Evolutionary conservation across 2,113 vertebrate species (phyloP), one percentile per base, ranked within the genome.

Genomic region (Phalacrocorax aristotelis): DNA sequence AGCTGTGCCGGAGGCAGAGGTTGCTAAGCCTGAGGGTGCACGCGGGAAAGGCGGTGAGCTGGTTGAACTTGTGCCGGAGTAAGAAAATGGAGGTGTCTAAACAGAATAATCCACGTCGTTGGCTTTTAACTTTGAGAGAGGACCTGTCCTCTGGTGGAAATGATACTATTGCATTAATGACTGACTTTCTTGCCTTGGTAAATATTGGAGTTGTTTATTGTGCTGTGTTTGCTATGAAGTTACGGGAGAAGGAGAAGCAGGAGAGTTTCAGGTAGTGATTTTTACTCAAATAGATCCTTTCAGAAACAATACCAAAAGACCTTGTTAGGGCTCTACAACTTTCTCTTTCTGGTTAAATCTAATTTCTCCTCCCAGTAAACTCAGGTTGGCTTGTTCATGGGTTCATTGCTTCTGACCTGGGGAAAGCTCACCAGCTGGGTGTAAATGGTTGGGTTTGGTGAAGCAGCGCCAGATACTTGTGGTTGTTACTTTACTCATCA

Each of bases 101-200:
- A 5, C 9, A 62, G 36, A 20, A 10, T 34, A 7, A 36, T 58
- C 8, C 20, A 32, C 11, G 4, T 40, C 0, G 1, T 27, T 12
- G 4, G 11, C 7, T 72, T 34, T 48, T 49, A 13, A 11, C 21
- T 54, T 51, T 11, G n/a, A 51, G 30, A n/a, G 19, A 44, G 2
- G 27, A 40, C 20, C 2, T 54, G 54, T 83, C 6, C 13, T 49
- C 34, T 29, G 5, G 22, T 19, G 6, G 7, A 30, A 51, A 10
- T 3, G 1, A 13, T 26, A 5, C 5, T 20, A 3, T 13, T n/a
- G 10, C 1, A 2, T 2, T 57, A 29, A 30, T 8, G 23, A 15
- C 7, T 29, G 23, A 32, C 16, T 42, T 48, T 64, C 21, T 36
- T 61, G 16, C 32, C 23, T 40, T 40, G 38, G 32, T 19, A 19